phyloP scores from a whole-genome alignment of 2,113 vertebrate genomes.

The Misgurnus mizolepis region DNA sequence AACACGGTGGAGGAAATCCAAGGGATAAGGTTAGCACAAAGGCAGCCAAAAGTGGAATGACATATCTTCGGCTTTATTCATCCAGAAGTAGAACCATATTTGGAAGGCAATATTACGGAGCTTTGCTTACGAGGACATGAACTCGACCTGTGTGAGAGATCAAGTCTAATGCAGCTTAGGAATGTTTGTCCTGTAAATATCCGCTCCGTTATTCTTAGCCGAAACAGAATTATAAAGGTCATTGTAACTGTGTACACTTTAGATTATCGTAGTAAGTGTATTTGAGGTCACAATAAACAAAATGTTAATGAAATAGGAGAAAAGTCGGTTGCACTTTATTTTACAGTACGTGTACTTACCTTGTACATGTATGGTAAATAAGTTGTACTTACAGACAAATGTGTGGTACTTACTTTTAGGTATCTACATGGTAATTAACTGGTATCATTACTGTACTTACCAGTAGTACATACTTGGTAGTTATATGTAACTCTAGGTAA shows the following conservation, averaged over 20 bases:
- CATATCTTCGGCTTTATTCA: constrained; percentile 45
- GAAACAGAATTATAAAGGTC: background rate
- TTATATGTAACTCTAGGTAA: too few species aligned
- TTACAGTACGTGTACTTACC: too few species aligned
- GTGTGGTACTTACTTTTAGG: too few species aligned
- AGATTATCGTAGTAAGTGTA: background rate
- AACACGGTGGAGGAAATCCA: constrained; percentile 35
- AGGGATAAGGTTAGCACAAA: constrained; percentile 36
- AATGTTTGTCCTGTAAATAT: constrained; percentile 31
- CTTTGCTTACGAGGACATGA: constrained; percentile 25
- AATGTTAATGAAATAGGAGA: background rate
- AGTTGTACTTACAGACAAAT: too few species aligned
- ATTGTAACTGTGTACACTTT: background rate
- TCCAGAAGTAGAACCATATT: constrained; percentile 36
- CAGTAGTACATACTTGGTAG: too few species aligned
- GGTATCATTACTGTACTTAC: too few species aligned
- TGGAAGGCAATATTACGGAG: constrained; percentile 12
- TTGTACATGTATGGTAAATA: too few species aligned
- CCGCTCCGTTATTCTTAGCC: background rate
- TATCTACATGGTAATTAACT: too few species aligned
- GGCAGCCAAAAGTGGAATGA: constrained; percentile 39
- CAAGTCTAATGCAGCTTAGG: background rate
- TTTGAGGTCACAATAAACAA: constrained; percentile 6
- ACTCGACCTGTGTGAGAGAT: constrained; percentile 4
- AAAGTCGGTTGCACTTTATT: too few species aligned